Evolutionary conservation across 1,140 invertebrate species (phyloP).

Genomic region (Adelges cooleyi): DNA sequence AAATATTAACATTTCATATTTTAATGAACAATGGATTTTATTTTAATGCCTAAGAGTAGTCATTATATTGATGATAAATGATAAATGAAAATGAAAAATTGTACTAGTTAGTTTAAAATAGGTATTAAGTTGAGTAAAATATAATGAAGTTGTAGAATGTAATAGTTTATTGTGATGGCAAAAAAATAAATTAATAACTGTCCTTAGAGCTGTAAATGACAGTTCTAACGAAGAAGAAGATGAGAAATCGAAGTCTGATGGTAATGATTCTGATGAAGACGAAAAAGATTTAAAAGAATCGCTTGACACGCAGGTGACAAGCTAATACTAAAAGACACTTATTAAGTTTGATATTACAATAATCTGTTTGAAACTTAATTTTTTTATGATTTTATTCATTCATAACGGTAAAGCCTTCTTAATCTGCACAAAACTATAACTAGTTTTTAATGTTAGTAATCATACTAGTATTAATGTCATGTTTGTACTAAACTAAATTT

Average conservation of each 20-base stretch:
- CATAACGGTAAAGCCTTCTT: too few species aligned
- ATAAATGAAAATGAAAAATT: not conserved
- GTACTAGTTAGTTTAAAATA: not conserved
- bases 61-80: not conserved
- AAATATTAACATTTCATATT: not conserved
- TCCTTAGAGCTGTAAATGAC: constrained; percentile 4
- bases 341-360: too few species aligned
- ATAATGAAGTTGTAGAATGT: not conserved
- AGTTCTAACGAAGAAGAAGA: not conserved
- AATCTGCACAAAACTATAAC: too few species aligned
- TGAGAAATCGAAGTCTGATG: constrained; percentile 10
- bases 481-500: too few species aligned
- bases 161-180: not conserved
- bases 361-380: too few species aligned
- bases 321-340: not conserved
- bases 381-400: too few species aligned
- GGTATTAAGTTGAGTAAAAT: not conserved
- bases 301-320: constrained; percentile 28
- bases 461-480: too few species aligned
- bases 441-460: too few species aligned
- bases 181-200: not conserved
- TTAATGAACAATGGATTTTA: not conserved
- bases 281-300: constrained; percentile 4
- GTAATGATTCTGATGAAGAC: not conserved
- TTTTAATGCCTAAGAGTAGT: too few species aligned